A percentile compares a stretch with the other conserved stretches of the same genome.
Evolutionary conservation across 1,140 invertebrate genomes (phyloP).

Genomic region (Heliothis subflexa): DNA sequence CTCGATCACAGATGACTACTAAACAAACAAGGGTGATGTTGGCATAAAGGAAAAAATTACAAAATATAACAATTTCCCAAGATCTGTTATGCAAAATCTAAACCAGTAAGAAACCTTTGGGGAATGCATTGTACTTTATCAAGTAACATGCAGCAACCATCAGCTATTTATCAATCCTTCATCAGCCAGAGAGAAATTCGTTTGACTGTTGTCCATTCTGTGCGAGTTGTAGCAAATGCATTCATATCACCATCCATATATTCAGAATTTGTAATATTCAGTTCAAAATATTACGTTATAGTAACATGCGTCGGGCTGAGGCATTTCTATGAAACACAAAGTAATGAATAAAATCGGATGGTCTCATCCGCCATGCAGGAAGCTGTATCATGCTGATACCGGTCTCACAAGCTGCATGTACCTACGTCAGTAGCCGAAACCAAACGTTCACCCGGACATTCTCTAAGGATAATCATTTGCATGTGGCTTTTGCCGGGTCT

Average conservation of each 20-base stretch:
- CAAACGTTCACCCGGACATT: conserved; percentile 44
- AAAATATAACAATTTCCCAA: conserved; percentile 51
- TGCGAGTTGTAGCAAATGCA: conserved; percentile 69
- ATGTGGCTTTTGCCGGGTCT: conserved; percentile 10
- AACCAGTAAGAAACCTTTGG: conserved; percentile 63
- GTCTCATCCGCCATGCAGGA: conserved; percentile 82
- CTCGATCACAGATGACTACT: conserved; percentile 54
- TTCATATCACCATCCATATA: conserved; percentile 60
- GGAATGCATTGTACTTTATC: conserved; percentile 70
- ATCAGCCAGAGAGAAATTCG: conserved; percentile 59
- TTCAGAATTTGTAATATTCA: conserved; percentile 37
- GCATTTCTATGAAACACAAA: conserved; percentile 82
- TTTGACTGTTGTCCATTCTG: conserved; percentile 59
- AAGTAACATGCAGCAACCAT: conserved; percentile 79
- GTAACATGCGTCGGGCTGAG: conserved; percentile 83
- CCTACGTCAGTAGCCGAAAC: conserved; percentile 53
- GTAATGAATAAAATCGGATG: conserved; percentile 78
- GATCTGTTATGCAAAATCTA: conserved; percentile 66
- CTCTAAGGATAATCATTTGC: conserved; percentile 49
- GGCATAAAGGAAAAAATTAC: conserved; percentile 56
- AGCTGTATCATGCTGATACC: conserved; percentile 83
- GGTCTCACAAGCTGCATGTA: conserved; percentile 74
- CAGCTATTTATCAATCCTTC: conserved; percentile 66
- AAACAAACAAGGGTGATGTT: conserved; percentile 58
- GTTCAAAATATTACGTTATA: conserved; percentile 73